These are phyloP conservation scores for Halesus radiatus DNA, from an alignment of 1,140 invertebrate genomes.

Conservation along the genomic window DNA sequence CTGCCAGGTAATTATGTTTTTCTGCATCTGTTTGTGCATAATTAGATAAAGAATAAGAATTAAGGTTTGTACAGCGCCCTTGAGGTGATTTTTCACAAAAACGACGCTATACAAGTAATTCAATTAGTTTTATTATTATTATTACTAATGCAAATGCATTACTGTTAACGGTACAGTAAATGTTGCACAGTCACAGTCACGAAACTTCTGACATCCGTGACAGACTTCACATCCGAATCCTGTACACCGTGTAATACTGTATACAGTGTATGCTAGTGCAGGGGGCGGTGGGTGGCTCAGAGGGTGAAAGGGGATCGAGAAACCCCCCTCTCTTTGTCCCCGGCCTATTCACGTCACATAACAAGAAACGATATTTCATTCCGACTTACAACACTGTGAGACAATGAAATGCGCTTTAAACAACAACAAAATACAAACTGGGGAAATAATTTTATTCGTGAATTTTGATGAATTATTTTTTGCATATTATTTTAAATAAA, in stretches of 20 bases:
- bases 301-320: neutral
- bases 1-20: too few species aligned
- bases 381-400: neutral
- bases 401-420: neutral
- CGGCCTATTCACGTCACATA: constrained; percentile 1
- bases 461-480: neutral
- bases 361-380: constrained; percentile 22
- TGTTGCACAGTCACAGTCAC: neutral
- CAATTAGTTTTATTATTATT: too few species aligned
- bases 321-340: neutral
- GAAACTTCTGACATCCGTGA: neutral
- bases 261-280: too few species aligned
- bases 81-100: too few species aligned
- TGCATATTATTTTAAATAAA: neutral
- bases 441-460: neutral
- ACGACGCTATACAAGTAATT: too few species aligned
- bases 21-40: too few species aligned
- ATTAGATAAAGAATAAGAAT: too few species aligned
- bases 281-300: neutral
- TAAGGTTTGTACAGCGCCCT: too few species aligned
- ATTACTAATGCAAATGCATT: constrained; percentile 1
- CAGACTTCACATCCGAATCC: constrained; percentile 25
- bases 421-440: neutral
- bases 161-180: neutral
- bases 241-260: too few species aligned